These are phyloP conservation scores for Lacerta viridis DNA, from an alignment of 2,797 vertebrate species.

Conservation along the genomic window DNA sequence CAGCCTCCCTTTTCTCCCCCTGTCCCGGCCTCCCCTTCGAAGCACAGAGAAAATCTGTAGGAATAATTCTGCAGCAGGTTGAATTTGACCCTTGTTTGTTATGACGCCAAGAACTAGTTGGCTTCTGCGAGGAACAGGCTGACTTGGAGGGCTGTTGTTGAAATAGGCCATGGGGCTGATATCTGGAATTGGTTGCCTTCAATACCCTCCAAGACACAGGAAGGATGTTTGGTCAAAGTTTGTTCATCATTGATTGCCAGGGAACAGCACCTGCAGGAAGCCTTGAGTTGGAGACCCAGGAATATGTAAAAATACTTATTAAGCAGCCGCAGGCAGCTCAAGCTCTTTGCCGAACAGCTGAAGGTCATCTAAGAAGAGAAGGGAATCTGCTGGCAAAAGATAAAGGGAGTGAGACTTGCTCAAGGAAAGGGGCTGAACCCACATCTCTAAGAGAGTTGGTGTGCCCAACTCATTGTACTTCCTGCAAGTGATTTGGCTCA, in stretches of 20 bases:
- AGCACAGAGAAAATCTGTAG: neutral
- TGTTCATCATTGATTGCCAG: constrained; percentile 17
- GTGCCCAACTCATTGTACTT: too few relatives aligned
- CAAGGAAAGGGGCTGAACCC: neutral
- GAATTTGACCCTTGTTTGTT: constrained; percentile 53
- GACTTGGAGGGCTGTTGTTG: neutral
- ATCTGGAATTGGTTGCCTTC: constrained; percentile 18
- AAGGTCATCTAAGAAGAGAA: neutral
- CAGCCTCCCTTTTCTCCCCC: neutral
- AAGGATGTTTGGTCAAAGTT: constrained; percentile 43
- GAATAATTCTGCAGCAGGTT: constrained; percentile 45
- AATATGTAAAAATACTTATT: neutral
- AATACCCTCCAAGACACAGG: neutral
- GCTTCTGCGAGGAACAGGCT: constrained; percentile 7
- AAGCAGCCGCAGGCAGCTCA: neutral
- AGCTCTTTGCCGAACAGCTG: neutral
- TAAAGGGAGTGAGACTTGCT: neutral
- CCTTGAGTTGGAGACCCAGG: neutral
- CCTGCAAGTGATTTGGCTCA: too few relatives aligned
- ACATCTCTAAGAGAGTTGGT: too few relatives aligned
- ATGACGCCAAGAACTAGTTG: constrained; percentile 20
- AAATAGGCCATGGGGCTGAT: constrained; percentile 26
- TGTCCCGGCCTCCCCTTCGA: neutral
- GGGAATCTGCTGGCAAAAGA: neutral
- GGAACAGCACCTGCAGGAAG: neutral